These are phyloP conservation scores for Burhinus oedicnemus DNA, from an alignment of 2,113 vertebrate genomes.

Conservation along the genomic window DNA sequence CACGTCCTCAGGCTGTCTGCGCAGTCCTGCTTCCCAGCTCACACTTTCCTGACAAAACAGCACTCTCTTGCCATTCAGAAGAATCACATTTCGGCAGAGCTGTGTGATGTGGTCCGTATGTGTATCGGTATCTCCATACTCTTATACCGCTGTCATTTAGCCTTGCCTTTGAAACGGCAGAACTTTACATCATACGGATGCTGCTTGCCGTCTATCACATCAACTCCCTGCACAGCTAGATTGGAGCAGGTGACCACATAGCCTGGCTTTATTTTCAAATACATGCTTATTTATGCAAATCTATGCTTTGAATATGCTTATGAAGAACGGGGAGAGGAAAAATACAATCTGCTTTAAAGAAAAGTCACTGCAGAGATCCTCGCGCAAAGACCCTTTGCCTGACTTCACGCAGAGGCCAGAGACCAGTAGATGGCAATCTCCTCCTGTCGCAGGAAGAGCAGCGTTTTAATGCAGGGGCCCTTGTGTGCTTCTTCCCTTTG, in stretches of 20 bases:
- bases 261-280: neutral
- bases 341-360: neutral
- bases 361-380: neutral
- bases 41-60: neutral
- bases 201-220: neutral
- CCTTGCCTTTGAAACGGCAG: neutral
- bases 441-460: slow-evolving; percentile 23
- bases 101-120: neutral
- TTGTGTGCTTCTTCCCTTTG: neutral
- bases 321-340: neutral
- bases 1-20: neutral
- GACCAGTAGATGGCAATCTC: slow-evolving; percentile 75
- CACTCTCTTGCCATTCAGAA: neutral
- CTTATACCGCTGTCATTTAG: neutral
- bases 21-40: neutral
- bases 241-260: neutral
- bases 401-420: neutral
- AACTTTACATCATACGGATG: neutral
- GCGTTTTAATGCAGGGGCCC: neutral
- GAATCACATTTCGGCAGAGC: neutral
- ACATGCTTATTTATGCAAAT: neutral
- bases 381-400: neutral
- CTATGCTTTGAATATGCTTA: neutral
- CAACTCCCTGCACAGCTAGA: neutral
- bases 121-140: neutral